phyloP scores from a whole-genome alignment of 2,113 vertebrate species.

The Bettongia penicillata region DNA sequence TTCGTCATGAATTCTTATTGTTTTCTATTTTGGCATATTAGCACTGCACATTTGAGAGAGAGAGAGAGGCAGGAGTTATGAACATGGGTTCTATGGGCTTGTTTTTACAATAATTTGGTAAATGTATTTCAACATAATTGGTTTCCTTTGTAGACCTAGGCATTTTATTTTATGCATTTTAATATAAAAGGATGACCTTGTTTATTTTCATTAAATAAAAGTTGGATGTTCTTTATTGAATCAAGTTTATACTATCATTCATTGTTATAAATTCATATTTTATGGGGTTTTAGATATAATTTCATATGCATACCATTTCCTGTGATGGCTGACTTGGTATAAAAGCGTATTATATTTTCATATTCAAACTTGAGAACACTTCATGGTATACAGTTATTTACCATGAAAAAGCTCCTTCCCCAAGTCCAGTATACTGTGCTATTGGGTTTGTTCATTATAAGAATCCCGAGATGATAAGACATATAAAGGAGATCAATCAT shows the following conservation, averaged over 20 bases:
- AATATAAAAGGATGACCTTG: neutral
- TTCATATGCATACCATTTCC: neutral
- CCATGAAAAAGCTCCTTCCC: neutral
- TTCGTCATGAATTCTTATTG: neutral
- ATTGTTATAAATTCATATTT: constrained; percentile 22
- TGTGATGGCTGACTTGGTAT: neutral
- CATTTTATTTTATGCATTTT: neutral
- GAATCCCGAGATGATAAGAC: constrained; percentile 5
- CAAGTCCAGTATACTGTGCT: neutral
- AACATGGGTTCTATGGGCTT: neutral
- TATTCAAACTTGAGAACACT: neutral
- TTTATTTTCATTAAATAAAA: neutral
- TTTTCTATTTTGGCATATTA: neutral
- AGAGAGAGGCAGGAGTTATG: neutral
- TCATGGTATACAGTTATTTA: neutral
- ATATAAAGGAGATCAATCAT: constrained; percentile 4
- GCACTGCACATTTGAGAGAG: neutral
- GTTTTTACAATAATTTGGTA: neutral
- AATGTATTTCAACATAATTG: neutral
- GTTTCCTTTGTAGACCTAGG: neutral
- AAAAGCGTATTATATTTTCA: neutral
- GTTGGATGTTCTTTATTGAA: neutral
- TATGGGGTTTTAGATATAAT: constrained; percentile 14
- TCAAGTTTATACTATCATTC: constrained; percentile 34
- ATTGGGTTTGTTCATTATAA: neutral